Percentiles rank a stretch among this genome's conserved stretches.
Conservation (phyloP, 2,888 invertebrate genomes). For the Amiota mariae region DNA sequence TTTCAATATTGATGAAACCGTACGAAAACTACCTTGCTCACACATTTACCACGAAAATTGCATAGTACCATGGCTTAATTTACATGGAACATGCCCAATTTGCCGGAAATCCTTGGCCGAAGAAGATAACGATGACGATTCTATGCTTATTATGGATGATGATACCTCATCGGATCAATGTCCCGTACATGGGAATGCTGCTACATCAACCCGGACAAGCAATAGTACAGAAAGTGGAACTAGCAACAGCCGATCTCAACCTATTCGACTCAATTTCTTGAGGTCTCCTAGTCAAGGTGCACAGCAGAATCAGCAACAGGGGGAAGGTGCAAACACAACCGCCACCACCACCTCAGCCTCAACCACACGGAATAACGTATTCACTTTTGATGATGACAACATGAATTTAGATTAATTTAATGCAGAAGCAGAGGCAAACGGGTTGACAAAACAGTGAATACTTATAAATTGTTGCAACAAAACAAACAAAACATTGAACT, state of each 20-base stretch:
- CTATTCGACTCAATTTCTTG: neutral
- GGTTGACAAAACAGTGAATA: too few species aligned
- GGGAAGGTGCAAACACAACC: conserved; percentile 35
- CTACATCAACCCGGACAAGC: conserved; percentile 33
- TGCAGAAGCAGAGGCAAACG: conserved; percentile 39
- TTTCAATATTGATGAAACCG: conserved; percentile 76
- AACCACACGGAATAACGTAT: conserved; percentile 59
- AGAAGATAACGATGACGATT: conserved; percentile 65
- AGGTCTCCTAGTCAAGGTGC: conserved; percentile 27
- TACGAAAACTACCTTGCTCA: conserved; percentile 73
- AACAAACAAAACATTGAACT: too few species aligned
- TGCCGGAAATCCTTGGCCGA: conserved; percentile 81
- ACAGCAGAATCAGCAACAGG: conserved; percentile 34
- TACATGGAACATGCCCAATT: conserved; percentile 97
- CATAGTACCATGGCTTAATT: conserved; percentile 95
- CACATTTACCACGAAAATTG: conserved; percentile 95
- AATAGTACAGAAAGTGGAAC: neutral
- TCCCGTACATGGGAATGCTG: conserved; percentile 31
- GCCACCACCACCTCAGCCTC: conserved; percentile 32
- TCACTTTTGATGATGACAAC: conserved; percentile 72
- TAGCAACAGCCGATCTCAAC: conserved; percentile 30
- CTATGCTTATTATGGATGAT: conserved; percentile 46
- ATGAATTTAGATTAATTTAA: conserved; percentile 68
- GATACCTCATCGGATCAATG: conserved; percentile 32
- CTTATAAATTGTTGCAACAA: too few species aligned